Evolutionary conservation across 2,113 vertebrate genomes (phyloP), one percentile per base, ranked within the genome.

Genomic region (Campylorhamphus procurvoides): DNA sequence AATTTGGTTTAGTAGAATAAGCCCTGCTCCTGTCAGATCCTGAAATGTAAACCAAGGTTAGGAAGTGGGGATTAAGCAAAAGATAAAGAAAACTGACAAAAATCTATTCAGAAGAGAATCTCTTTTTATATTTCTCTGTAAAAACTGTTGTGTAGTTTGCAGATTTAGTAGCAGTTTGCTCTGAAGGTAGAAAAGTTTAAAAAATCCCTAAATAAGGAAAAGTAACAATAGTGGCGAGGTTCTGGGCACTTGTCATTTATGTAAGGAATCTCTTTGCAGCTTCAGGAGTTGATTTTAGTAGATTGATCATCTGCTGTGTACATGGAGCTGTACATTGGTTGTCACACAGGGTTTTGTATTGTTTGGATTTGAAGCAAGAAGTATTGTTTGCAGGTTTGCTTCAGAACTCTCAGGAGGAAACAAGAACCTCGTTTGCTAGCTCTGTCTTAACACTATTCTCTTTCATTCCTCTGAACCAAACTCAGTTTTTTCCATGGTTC

Each of bases 1-100:
- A 93, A 96, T 95, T 93, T 93, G 39, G 52, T 90, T 93, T 93
- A 56, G 69, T 72, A 87, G 49, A 92, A 58, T 72, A 78, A 92
- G 29, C 37, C 66, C 52, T 86, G 47, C 17, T 87, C 18, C 90
- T 89, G 80, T 92, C 90, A 76, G 86, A 46, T 67, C 72, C 84
- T 90, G 68, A 96, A 83, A 84, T 75, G 56, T 50, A 84, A 80
- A 92, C n/a, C 31, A 49, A 89, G 66, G 39, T 73, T 89, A 18
- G 33, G 10, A 52, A 73, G 24, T 59, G 24, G 31, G 22, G 27
- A 80, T 5, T 24, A 35, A 67, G 49, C 42, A 58, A 73, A 52
- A 81, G 52, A 69, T 63, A 50, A 58, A 90, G 64, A 78, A 72
- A 77, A 18, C 67, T 86, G 74, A 69, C 42, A 47, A 89, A 60